Evolutionary conservation across 2,113 vertebrate species (phyloP).

Genomic region (Paratilapia polleni): DNA sequence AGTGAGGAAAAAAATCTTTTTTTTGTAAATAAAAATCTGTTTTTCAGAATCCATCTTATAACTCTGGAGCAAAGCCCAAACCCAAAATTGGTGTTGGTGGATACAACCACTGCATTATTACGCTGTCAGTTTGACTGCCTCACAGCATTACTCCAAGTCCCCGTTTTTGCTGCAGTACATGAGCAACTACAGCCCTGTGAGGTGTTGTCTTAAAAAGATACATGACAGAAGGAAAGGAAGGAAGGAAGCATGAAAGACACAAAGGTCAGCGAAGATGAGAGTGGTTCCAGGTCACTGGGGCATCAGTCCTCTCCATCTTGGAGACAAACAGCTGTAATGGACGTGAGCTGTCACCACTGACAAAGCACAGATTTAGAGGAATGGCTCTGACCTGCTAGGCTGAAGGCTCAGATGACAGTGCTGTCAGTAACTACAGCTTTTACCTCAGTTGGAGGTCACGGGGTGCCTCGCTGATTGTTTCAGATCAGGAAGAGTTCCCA

Average conservation of each 20-base stretch:
- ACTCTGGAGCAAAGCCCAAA: constrained; percentile 1
- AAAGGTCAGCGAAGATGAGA: constrained; percentile 3
- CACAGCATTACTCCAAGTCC: not conserved
- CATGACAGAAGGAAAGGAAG: not conserved
- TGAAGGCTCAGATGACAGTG: constrained; percentile 16
- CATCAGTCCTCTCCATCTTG: not conserved
- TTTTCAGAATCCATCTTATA: not conserved
- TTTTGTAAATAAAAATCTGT: too few relatives aligned
- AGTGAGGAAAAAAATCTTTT: not conserved
- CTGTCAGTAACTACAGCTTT: constrained; percentile 42
- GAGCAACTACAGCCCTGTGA: not conserved
- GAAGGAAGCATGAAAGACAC: not conserved
- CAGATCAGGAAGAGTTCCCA: constrained; percentile 11
- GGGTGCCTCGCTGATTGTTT: constrained; percentile 7
- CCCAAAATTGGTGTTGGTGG: constrained; percentile 1
- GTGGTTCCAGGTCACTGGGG: not conserved
- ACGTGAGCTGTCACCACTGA: constrained; percentile 22
- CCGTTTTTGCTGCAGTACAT: not conserved
- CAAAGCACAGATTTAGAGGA: constrained; percentile 12
- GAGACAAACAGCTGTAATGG: constrained; percentile 38
- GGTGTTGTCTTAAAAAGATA: not conserved
- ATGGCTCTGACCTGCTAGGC: constrained; percentile 2
- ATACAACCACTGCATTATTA: not conserved
- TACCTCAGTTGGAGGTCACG: constrained; percentile 29
- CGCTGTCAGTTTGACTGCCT: not conserved